Evolutionary conservation across 1,140 invertebrate genomes (phyloP).

Genomic region (Microplitis mediator): DNA sequence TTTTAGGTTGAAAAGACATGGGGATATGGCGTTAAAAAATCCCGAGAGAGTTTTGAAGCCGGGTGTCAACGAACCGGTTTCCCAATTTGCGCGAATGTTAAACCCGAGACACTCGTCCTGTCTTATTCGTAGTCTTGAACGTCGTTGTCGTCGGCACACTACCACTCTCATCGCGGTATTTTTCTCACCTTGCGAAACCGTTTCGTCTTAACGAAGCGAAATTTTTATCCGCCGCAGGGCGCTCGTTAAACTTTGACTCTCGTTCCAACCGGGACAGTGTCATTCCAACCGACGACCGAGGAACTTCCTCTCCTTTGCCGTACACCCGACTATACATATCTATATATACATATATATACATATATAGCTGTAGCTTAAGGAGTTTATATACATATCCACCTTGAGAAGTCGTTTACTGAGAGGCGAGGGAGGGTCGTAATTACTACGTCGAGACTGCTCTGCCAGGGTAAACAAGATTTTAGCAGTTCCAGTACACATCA

Average conservation of each 20-base stretch:
- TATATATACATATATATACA: neutral
- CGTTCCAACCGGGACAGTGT: slow-evolving; percentile 12
- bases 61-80: slow-evolving; percentile 21
- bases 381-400: neutral
- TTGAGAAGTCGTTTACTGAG: slow-evolving; percentile 7
- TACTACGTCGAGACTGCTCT: neutral
- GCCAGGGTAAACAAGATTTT: slow-evolving; percentile 14
- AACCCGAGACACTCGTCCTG: neutral
- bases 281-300: slow-evolving; percentile 20
- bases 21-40: neutral
- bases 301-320: slow-evolving; percentile 5
- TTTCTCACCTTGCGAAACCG: slow-evolving; percentile 22
- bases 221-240: slow-evolving; percentile 31
- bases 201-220: slow-evolving; percentile 25
- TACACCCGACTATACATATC: neutral
- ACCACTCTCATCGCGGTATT: neutral
- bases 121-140: neutral
- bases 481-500: neutral
- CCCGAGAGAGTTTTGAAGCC: neutral
- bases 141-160: neutral
- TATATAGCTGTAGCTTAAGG: no score
- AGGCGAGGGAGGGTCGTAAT: slow-evolving; percentile 4
- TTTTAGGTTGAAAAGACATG: neutral
- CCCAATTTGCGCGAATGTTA: slow-evolving; percentile 23
- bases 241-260: slow-evolving; percentile 30